Percentiles rank a stretch among this genome's conserved stretches.
These are phyloP conservation scores for Drosophila parvula DNA, from an alignment of 1,140 invertebrate species.

Conservation along the genomic window DNA sequence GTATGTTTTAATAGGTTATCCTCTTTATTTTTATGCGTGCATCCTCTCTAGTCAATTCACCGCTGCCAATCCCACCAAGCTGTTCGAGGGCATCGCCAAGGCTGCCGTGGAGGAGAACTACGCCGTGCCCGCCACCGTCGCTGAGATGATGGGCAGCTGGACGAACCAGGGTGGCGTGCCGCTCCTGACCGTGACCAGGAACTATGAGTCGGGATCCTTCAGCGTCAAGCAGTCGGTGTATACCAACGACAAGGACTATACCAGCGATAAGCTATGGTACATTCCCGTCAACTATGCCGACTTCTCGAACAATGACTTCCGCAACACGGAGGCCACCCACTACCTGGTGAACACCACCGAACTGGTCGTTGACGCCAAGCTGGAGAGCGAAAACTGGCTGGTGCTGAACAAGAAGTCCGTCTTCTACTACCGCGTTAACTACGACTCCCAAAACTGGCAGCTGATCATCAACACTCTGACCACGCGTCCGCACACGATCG, in stretches of 20 bases:
- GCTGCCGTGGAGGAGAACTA: constrained; percentile 83
- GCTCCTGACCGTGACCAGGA: constrained; percentile 86
- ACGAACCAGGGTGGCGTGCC: constrained; percentile 89
- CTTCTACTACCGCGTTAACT: constrained; percentile 88
- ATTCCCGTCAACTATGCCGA: constrained; percentile 73
- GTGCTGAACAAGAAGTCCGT: constrained; percentile 87
- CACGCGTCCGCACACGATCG: constrained; percentile 85
- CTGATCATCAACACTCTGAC: constrained; percentile 85
- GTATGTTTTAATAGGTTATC: background rate
- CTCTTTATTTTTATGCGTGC: background rate
- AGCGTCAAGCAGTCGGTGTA: constrained; percentile 84
- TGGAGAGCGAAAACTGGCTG: constrained; percentile 84
- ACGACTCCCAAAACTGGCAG: constrained; percentile 86
- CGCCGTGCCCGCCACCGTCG: constrained; percentile 53
- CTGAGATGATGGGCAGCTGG: constrained; percentile 88
- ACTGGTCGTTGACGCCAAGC: constrained; percentile 16
- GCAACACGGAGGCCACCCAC: constrained; percentile 81
- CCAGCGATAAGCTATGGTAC: constrained; percentile 38
- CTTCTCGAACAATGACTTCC: constrained; percentile 83
- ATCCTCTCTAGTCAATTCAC: constrained; percentile 72
- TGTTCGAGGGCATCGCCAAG: constrained; percentile 88
- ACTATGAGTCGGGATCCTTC: constrained; percentile 80
- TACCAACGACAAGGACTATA: constrained; percentile 57
- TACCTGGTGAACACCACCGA: constrained; percentile 50
- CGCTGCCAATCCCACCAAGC: constrained; percentile 87